These are phyloP conservation scores for Drosophila sulfurigaster DNA, from an alignment of 1,140 invertebrate genomes.

Conservation along the genomic window DNA sequence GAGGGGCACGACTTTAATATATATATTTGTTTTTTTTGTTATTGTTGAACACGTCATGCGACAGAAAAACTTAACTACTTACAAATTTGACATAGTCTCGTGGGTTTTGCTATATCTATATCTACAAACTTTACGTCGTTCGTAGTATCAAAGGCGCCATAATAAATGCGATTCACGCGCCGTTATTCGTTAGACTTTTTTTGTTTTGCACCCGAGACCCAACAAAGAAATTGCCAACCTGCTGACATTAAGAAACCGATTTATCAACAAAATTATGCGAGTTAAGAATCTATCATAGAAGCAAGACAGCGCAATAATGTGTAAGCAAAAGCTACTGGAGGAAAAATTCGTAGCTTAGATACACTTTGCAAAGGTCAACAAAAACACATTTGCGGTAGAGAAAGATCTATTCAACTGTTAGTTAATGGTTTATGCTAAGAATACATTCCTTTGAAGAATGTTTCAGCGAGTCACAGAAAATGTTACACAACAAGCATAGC, in stretches of 20 bases:
- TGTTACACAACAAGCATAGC: no score
- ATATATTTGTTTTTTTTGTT: background rate
- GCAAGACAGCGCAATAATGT: conserved; percentile 19
- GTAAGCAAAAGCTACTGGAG: conserved; percentile 11
- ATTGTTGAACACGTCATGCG: background rate
- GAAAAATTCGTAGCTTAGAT: background rate
- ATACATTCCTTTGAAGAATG: background rate
- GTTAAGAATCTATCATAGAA: conserved; percentile 10
- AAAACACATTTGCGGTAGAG: background rate
- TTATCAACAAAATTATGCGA: conserved; percentile 47
- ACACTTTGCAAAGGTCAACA: background rate
- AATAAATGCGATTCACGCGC: conserved; percentile 64
- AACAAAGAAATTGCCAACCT: conserved; percentile 2
- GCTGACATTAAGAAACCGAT: conserved; percentile 61
- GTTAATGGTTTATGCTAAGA: background rate
- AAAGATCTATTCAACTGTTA: background rate
- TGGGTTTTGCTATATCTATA: conserved; percentile 16
- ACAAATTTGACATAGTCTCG: background rate
- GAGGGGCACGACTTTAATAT: conserved; percentile 17
- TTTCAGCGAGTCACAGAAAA: no score
- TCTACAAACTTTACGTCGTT: conserved; percentile 15
- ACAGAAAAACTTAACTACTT: background rate
- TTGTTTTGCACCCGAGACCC: conserved; percentile 24
- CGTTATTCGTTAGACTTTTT: background rate
- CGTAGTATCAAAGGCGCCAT: conserved; percentile 32